Base-by-base conservation (phyloP, 2,888 invertebrate species). In the Zaprionus lineosus region DNA sequence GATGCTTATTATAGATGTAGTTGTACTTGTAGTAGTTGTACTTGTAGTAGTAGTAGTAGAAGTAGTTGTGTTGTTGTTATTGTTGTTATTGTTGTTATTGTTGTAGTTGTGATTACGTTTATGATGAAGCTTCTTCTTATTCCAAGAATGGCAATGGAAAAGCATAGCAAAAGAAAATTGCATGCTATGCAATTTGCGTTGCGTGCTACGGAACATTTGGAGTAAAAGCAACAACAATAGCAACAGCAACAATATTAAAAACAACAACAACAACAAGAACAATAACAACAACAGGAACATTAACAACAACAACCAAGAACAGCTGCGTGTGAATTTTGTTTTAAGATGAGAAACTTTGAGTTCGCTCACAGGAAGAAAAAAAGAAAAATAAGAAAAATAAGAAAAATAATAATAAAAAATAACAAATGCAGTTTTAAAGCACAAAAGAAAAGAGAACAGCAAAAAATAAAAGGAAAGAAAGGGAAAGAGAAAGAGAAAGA, bases 151-250 rank as follows among this genome's bases (percentile, higher is more conserved):
- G 64, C 50, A 53, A 55, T 51, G 55, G 50, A 50, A 58, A 58
- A 68, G 57, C 43, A 43, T 51, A 67, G 52, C 72, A 58, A 69
- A 58, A 55, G 68, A 68, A 71, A 74, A 77, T 73, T 73, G 78
- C 75, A 77, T 67, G 78, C 67, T 40, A 69, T 55, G 62, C 55
- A 55, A 55, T 65, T 69, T 60, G 46, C 41, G 34, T 66, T 59
- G 53, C 46, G 53, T 64, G 48, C 19, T 28, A 16, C 24, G 26
- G 9, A 21, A 18, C 48, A 44, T 8, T 48, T 51, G 14, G 1
- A 12, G 8, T 24, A 51, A 12, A 8, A 29, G 12, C 26, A 51
- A 21, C 24, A 29, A 9, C 9, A 44, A 8, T 11, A 28, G 15
- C 29, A 7, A 12, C 5, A 41, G 24, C 19, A 60, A 41, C 21